These are phyloP conservation scores for Acholoe squamosa DNA, from an alignment of 2,888 invertebrate species.

Conservation along the genomic window DNA sequence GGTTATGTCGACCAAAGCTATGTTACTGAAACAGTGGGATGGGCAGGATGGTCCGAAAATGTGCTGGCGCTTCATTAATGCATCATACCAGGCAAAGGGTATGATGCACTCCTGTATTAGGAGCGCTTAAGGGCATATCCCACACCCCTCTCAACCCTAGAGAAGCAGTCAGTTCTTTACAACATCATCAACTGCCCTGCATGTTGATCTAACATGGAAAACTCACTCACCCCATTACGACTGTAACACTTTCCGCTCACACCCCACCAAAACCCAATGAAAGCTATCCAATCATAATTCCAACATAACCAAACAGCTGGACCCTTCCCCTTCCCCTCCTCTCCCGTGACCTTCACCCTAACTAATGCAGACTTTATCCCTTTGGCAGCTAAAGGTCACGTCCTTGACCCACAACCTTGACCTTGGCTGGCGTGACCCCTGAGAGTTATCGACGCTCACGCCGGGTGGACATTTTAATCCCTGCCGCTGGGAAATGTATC, in stretches of 20 bases:
- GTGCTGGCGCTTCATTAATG: too few relatives aligned
- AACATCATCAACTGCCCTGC: too few relatives aligned
- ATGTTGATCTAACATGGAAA: too few relatives aligned
- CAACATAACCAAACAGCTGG: constrained; percentile 17
- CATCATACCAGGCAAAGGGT: too few relatives aligned
- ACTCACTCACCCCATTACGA: too few relatives aligned
- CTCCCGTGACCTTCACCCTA: constrained; percentile 18
- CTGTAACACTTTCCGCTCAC: not conserved
- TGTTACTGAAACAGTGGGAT: too few relatives aligned
- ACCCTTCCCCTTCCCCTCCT: not conserved
- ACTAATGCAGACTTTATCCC: constrained; percentile 50
- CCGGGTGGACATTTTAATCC: constrained; percentile 49
- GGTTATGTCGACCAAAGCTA: too few relatives aligned
- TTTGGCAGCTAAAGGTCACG: not conserved
- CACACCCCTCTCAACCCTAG: too few relatives aligned
- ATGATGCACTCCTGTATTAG: too few relatives aligned
- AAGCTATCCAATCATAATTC: constrained; percentile 33
- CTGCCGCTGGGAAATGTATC: constrained; percentile 45
- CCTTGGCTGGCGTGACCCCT: not conserved
- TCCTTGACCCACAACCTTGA: constrained; percentile 20
- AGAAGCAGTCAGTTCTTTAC: too few relatives aligned
- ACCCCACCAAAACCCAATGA: not conserved
- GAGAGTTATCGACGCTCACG: constrained; percentile 13
- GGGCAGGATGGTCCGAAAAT: too few relatives aligned
- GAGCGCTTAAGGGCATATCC: too few relatives aligned